These are phyloP conservation scores for Ictalurus furcatus DNA, from an alignment of 2,113 vertebrate species.

Conservation along the genomic window DNA sequence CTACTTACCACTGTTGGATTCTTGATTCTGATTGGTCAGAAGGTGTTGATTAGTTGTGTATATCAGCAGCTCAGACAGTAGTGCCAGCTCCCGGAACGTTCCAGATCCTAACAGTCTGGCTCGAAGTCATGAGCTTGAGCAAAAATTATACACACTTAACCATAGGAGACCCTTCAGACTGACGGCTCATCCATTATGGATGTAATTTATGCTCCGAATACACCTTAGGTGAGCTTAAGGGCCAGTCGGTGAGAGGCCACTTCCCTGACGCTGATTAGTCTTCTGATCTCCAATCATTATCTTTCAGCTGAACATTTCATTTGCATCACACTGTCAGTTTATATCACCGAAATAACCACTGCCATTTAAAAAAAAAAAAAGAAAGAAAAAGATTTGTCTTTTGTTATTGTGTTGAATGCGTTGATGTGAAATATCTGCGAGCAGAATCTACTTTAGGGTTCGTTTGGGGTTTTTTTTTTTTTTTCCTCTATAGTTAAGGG, in stretches of 20 bases:
- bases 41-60: background rate
- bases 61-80: background rate
- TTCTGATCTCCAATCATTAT: background rate
- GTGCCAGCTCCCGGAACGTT: background rate
- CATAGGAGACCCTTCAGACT: background rate
- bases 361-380: too few species aligned
- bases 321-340: background rate
- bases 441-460: background rate
- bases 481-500: too few species aligned
- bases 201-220: constrained; percentile 8
- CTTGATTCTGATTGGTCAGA: background rate
- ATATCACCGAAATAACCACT: background rate
- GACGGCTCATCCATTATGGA: constrained; percentile 1
- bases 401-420: background rate
- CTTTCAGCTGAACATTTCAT: background rate
- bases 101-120: background rate
- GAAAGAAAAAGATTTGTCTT: background rate
- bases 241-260: background rate
- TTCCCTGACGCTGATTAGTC: background rate
- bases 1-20: background rate
- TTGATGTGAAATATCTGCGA: background rate
- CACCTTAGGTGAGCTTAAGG: background rate
- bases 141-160: constrained; percentile 23
- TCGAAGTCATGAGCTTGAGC: constrained; percentile 30
- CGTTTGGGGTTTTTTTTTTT: too few species aligned